Conservation (phyloP, 64 coral and sea anemone genomes). For the Montipora sp. region DNA sequence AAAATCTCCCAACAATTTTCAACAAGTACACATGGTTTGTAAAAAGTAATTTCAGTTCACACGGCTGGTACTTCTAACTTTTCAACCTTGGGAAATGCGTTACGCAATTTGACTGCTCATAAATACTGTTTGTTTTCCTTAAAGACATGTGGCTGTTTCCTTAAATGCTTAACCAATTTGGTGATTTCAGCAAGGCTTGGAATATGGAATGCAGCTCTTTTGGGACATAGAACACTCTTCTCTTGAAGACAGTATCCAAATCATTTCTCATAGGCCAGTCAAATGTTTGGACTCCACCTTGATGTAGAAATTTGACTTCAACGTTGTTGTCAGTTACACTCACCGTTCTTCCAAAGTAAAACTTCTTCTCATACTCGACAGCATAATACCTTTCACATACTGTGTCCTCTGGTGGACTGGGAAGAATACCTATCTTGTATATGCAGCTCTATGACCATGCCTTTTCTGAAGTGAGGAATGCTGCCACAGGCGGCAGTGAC, state of each 20-base stretch:
- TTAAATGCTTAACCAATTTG: not conserved
- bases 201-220: conserved; percentile 1
- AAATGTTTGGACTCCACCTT: not conserved
- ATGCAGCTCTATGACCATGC: not conserved
- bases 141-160: conserved; percentile 8
- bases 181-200: not conserved
- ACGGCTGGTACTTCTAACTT: not conserved
- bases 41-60: too few species aligned
- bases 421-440: not conserved
- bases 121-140: not conserved
- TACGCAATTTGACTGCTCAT: too few species aligned
- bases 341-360: not conserved
- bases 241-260: not conserved
- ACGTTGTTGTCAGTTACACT: not conserved
- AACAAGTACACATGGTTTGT: not conserved
- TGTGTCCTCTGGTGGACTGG: not conserved
- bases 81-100: too few species aligned
- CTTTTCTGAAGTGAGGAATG: not conserved
- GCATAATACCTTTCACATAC: conserved; percentile 9
- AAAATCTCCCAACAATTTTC: not conserved
- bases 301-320: conserved; percentile 16
- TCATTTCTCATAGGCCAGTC: conserved; percentile 8
- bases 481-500: not conserved
- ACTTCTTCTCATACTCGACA: not conserved
- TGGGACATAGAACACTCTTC: conserved; percentile 8